Conservation (phyloP, 2,888 invertebrate species). For the Diogma glabrata region DNA sequence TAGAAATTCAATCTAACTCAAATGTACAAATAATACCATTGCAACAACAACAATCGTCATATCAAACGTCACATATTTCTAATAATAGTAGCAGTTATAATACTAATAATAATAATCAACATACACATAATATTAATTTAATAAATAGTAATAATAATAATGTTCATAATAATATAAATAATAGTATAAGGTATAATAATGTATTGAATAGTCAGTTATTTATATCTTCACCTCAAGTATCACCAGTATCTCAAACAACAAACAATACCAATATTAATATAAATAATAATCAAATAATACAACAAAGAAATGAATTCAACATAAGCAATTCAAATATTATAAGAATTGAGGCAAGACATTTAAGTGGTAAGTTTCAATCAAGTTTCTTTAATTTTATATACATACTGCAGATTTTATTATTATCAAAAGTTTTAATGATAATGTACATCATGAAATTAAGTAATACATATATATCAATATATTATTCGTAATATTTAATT, state of each 20-base stretch:
- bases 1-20: too few relatives aligned
- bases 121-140: too few relatives aligned
- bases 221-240: conserved; percentile 13
- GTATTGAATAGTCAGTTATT: conserved; percentile 11
- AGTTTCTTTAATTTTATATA: not conserved
- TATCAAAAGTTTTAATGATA: too few relatives aligned
- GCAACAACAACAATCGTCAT: not conserved
- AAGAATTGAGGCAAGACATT: conserved; percentile 1
- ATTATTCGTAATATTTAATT: too few relatives aligned
- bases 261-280: not conserved
- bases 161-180: conserved; percentile 13
- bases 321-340: not conserved
- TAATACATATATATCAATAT: too few relatives aligned
- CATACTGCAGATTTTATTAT: too few relatives aligned
- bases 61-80: not conserved
- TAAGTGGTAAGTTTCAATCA: conserved; percentile 4
- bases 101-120: conserved; percentile 12
- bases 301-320: conserved; percentile 6
- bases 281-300: conserved; percentile 3
- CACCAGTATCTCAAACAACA: conserved; percentile 10
- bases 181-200: conserved; percentile 12
- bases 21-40: not conserved
- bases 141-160: conserved; percentile 13
- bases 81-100: conserved; percentile 5
- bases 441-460: too few relatives aligned